Conservation (phyloP, 2,797 vertebrate genomes). For the Etheostoma perlongum region DNA sequence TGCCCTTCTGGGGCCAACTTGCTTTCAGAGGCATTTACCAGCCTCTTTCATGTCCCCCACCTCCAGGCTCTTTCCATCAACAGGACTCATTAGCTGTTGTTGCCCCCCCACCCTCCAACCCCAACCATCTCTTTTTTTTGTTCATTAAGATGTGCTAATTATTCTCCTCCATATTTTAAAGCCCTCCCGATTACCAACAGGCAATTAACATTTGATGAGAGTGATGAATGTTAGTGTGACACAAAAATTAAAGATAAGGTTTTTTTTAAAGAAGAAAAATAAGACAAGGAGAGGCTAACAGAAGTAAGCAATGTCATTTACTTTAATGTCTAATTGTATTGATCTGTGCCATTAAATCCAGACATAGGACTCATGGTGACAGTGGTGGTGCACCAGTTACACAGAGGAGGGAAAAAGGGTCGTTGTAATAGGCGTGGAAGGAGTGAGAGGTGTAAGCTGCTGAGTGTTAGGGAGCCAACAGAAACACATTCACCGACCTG, state of each 20-base stretch:
- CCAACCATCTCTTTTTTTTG: constrained; percentile 60
- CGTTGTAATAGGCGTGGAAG: constrained; percentile 34
- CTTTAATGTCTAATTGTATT: constrained; percentile 68
- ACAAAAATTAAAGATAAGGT: constrained; percentile 64
- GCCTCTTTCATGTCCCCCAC: constrained; percentile 81
- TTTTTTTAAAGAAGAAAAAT: neutral
- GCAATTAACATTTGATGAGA: constrained; percentile 84
- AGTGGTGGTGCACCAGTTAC: constrained; percentile 47
- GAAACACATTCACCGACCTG: constrained; percentile 92
- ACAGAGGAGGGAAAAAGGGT: constrained; percentile 37
- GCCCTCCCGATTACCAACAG: constrained; percentile 76
- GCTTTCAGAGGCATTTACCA: constrained; percentile 83
- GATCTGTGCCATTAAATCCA: constrained; percentile 42
- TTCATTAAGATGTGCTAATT: constrained; percentile 89
- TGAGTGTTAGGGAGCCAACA: constrained; percentile 42
- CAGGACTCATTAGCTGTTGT: constrained; percentile 82
- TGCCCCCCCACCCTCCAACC: constrained; percentile 47
- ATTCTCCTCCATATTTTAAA: constrained; percentile 84
- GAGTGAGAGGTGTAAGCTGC: constrained; percentile 43
- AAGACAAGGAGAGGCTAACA: constrained; percentile 30
- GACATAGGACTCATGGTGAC: constrained; percentile 43
- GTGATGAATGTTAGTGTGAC: constrained; percentile 72
- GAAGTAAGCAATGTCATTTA: constrained; percentile 48
- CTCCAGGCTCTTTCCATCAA: constrained; percentile 79
- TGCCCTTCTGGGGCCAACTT: constrained; percentile 66